Evolutionary conservation across 2,113 vertebrate genomes (phyloP), one percentile per base, ranked within the genome.

Genomic region (Tupaia tana): DNA sequence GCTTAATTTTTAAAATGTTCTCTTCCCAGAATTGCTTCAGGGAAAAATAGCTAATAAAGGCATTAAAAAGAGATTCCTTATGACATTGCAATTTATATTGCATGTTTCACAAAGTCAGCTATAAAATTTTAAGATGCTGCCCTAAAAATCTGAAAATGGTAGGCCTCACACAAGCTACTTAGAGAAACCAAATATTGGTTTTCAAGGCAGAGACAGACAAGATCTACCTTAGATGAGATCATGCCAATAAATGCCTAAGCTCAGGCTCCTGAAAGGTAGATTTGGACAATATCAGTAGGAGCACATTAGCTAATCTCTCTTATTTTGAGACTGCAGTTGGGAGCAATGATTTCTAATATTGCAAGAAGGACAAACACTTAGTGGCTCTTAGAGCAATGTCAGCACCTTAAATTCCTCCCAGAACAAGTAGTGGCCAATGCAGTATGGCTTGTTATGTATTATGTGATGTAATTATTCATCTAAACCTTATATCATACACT

Each of bases 1-100:
- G 77, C 85, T 95, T 95, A 95, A 96, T 93, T 95, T 96, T 95
- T 90, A 90, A 96, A 95, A 93, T 84, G 88, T 89, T 56, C 29
- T 94, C 85, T 88, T 97, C 29, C 20, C 88, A 95, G 90, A 92
- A 96, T 52, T 90, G 81, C 92, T 96, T 93, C 79, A 84, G 88
- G 88, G 77, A 78, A 9, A 93, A 93, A 93, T 73, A 80, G 64
- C 74, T 96, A 92, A 96, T 94, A 96, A 96, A 78, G 86, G 15
- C 79, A 94, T 91, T 97, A 93, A 89, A 95, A 92, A 94, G 83
- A 69, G 34, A 97, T 94, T 95, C 43, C 27, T 92, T 59, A 61
- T 93, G 89, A 74, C 95, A 96, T 31, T 93, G 75, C 61, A 95
- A 91, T 95, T 97, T 97, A 81, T 84, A 93, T 31, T 78, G 34